Evolutionary conservation across 2,888 invertebrate species (phyloP), one percentile per base, ranked within the genome.

Genomic region (Sesia bembeciformis): DNA sequence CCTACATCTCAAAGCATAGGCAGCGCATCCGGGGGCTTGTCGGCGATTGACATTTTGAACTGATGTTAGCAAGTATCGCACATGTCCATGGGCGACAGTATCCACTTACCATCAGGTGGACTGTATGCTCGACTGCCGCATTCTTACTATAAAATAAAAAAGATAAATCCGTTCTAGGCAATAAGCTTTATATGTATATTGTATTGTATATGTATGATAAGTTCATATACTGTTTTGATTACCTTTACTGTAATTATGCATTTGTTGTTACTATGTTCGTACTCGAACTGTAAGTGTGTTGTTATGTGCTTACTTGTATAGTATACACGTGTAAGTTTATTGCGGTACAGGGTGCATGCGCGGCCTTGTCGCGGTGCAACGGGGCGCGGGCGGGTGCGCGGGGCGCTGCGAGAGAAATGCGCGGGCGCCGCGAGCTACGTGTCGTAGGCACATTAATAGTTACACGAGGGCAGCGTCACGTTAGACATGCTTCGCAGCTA

Each of bases 271-370:
- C 23, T 23, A 23, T 23, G 23, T 23, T 23, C 23, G 23, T 23
- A 23, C 23, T 23, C 23, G 23, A 1, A 23, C 23, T 23, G 23
- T 23, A 23, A 23, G 23, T 23, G 23, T 23, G 23, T 23, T 23
- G 2, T 23, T 41, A 41, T 41, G 5, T 41, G 7, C 4, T 5
- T 23, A 49, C n/a, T 23, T 8, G 49, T 3, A 8, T 5, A 49
- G 49, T 23, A 7, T 60, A 64, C 84, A 84, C 86, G 84, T 84
- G 85, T 81, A 78, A 73, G 71, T 74, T 76, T 74, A 69, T 23
- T 23, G 23, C 23, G 23, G 23, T 23, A 65, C 61, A 62, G 68
- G 71, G 70, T 74, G 76, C 76, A 75, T 68, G 77, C 76, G 76
- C 65, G 76, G 70, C 81, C 79, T 82, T 77, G 72, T 41, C 40